Evolutionary conservation across 2,797 vertebrate species (phyloP).

Genomic region (Danio albolineatus): DNA sequence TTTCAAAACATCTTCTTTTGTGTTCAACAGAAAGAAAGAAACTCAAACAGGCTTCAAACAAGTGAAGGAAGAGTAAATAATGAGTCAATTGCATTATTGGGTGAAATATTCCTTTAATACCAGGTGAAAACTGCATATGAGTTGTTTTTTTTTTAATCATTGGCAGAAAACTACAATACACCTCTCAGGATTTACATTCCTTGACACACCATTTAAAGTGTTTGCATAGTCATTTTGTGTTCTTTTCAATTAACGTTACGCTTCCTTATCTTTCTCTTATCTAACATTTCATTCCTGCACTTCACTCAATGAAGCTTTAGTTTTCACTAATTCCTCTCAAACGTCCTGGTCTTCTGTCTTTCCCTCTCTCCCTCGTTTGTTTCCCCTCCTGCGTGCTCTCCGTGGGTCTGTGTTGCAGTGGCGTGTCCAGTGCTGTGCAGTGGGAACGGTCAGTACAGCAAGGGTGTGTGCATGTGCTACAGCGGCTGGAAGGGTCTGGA

Average conservation of each 20-base stretch:
- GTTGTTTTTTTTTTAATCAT: too few relatives aligned
- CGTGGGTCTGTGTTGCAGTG: slow-evolving; percentile 70
- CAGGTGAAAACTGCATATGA: too few relatives aligned
- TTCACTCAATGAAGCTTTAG: slow-evolving; percentile 40
- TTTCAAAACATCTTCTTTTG: too few relatives aligned
- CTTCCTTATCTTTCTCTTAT: slow-evolving; percentile 31
- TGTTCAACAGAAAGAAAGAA: too few relatives aligned
- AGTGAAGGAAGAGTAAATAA: too few relatives aligned
- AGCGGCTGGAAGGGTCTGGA: slow-evolving; percentile 90
- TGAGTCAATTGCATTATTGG: too few relatives aligned
- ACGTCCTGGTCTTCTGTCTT: slow-evolving; percentile 23
- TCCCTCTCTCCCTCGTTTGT: slow-evolving; percentile 24
- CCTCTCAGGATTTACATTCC: too few relatives aligned
- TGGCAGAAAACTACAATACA: too few relatives aligned
- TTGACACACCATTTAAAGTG: not conserved
- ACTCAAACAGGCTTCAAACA: too few relatives aligned
- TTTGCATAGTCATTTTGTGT: not conserved
- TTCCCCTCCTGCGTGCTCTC: slow-evolving; percentile 12
- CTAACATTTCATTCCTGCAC: slow-evolving; percentile 44
- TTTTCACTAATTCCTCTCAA: slow-evolving; percentile 41
- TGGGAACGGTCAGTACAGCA: slow-evolving; percentile 89
- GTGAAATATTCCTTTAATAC: too few relatives aligned
- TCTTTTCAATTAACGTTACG: slow-evolving; percentile 30
- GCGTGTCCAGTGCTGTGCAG: slow-evolving; percentile 90
- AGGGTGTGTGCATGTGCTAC: slow-evolving; percentile 89